Conservation (phyloP, 2,113 vertebrate genomes). For the Ceyx margarethae region DNA sequence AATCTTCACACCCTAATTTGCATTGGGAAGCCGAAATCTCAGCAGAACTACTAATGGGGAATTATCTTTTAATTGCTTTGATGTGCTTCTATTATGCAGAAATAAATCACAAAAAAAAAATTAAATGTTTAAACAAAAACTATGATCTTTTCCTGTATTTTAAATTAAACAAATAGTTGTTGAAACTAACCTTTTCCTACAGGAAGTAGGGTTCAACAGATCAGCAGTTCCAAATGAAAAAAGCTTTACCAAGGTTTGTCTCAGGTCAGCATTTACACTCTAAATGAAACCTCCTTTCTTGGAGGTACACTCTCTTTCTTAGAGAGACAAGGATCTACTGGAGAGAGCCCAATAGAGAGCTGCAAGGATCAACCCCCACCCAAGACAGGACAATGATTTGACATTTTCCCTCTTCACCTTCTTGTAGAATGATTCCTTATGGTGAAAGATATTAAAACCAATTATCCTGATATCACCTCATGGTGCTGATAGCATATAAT, state of each 20-base stretch:
- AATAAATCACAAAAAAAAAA: neutral
- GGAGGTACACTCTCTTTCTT: neutral
- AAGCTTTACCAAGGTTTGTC: neutral
- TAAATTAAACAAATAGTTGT: neutral
- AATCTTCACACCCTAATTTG: neutral
- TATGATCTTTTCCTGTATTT: constrained; percentile 14
- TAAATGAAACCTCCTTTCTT: neutral
- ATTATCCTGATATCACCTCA: neutral
- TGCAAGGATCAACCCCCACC: neutral
- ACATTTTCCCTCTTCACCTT: neutral
- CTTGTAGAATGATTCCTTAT: neutral
- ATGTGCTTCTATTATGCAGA: neutral
- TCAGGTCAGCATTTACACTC: neutral
- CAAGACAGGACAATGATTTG: neutral
- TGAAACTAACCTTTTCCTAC: neutral
- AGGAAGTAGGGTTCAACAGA: neutral
- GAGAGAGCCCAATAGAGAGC: too few species aligned
- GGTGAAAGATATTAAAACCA: neutral
- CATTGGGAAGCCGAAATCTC: neutral
- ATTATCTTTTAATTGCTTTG: neutral
- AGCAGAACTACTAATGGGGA: neutral
- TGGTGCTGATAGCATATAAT: neutral
- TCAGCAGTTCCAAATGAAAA: neutral
- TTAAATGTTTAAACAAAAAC: neutral
- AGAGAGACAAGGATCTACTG: too few species aligned